Evolutionary conservation across 2,888 invertebrate genomes (phyloP), one percentile per base, ranked within the genome.

Genomic region (Saturnia pavonia): DNA sequence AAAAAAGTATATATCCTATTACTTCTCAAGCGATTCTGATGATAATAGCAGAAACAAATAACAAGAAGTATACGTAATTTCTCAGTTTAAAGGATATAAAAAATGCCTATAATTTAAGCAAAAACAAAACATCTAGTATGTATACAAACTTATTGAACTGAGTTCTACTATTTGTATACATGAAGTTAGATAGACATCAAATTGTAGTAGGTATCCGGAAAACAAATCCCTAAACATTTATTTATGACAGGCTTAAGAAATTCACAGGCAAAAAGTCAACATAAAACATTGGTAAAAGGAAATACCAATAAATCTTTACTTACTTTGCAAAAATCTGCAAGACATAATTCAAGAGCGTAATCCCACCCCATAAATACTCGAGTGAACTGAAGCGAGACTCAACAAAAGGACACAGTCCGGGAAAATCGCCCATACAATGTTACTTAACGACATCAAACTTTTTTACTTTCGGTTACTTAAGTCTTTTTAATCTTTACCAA

Each of bases 291-390:
- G n/a, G 54, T 51, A 70, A 42, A 25, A n/a, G 14, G 16, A 51
- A 66, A 67, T 40, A 51, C 42, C 43, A 70, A 54, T 67, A 70
- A 70, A 70, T 70, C 66, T 70, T 67, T 70, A 66, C 67, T 67
- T 70, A 60, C 48, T 68, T 45, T 51, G 60, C 27, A 68, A 51
- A 43, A 69, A 51, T 68, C 51, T 71, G 57, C 63, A 70, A 68
- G 68, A 73, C 69, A 73, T 70, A 69, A 72, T 68, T 72, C 69
- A 45, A 25, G 43, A 69, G 43, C 69, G 70, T 71, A 72, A 73
- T 70, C 70, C 70, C 65, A 48, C 51, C 69, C 72, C 71, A 72
- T 74, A 74, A 72, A 72, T 74, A 72, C 71, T 63, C 67, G 65
- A 70, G 51, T 25, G 63, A 60, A 69, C 57, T 60, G 45, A 72